Evolutionary conservation across 2,888 invertebrate species (phyloP), one percentile per base, ranked within the genome.

Genomic region (Eremobia ochroleuca): DNA sequence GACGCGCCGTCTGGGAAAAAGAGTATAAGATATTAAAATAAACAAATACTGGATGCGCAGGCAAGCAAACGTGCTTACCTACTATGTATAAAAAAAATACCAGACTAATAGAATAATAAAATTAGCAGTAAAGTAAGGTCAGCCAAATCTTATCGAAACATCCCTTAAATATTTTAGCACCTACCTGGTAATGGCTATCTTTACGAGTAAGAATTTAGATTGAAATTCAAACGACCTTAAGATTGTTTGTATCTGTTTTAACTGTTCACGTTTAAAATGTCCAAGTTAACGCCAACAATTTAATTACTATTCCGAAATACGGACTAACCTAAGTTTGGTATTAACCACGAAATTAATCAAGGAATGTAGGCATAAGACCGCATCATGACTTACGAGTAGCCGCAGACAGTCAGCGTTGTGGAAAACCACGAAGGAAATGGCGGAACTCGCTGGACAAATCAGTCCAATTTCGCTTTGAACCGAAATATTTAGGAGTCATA

Each of bases 121-220:
- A 85, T 71, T 43, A 68, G 62, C 77, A 68, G 69, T 80, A 80
- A 82, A 31, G 34, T 69, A 59, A 69, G 40, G 25, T 49, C 68
- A 58, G 49, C 66, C 31, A 68, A 77, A 77, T 82, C 64, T 52
- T 83, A 82, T 82, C 62, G 65, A 76, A 82, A 76, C 58, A 59
- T 70, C 71, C 77, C 68, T 85, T 78, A 59, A 78, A 78, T 59
- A 31, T 69, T 73, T 78, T 61, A 73, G 40, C 61, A 40, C 61
- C 61, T 61, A 76, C 68, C 64, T 77, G 46, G 9, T 65, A 83
- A 82, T 82, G 34, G 83, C 58, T 59, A 76, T 66, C 73, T 77
- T 85, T 79, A 85, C 81, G 81, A 73, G 13, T 58, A n/a, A 71
- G 69, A 82, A 84, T 75, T 75, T 74, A 84, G 69, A 84, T 84